Base-by-base conservation (phyloP, 2,888 invertebrate species). In the Leuctra nigra region DNA sequence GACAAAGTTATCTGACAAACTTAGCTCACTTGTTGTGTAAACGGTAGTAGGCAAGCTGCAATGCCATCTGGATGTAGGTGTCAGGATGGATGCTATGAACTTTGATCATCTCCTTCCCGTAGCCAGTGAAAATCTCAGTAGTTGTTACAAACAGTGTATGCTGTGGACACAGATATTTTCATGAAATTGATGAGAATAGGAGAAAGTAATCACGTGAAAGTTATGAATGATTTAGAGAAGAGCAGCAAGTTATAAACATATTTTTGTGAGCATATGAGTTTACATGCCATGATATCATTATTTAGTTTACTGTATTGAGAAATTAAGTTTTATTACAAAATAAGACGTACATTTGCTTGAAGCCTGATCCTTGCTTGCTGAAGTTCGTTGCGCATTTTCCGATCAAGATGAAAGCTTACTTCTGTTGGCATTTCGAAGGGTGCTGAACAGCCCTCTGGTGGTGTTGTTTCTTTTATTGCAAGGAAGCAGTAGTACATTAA, bases 31-130 rank as follows among this genome's bases (percentile, higher is more conserved):
- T 69, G 14, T 70, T 67, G 64, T 82, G 77, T 59, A 79, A 65
- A 63, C 73, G 74, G 60, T 72, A 75, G 66, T 80, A 82, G 1
- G 80, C 74, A 63, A 78, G 70, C 63, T 83, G 83, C 58, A 82
- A 67, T 1, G 78, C 71, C 62, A 81, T 70, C 69, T 83, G 83
- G 4, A 81, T 70, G 64, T 77, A 78, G 0, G 81, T 76, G 65
- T 83, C 83, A 2, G 82, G 81, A 67, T 82, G 81, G 23, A 82
- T 65, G 53, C 75, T 75, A 22, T 69, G 66, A 1, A 64, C 64
- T 58, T 78, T 75, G 55, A 81, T 71, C 53, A 72, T 73, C 6
- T 71, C 68, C 66, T 78, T 79, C 22, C 80, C 81, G 67, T 73
- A 82, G 3, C 68, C 72, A 23, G 66, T 62, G n/a, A n/a, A n/a